A percentile compares a stretch with the other conserved stretches of the same genome.
phyloP scores from a whole-genome alignment of 2,888 invertebrate genomes.

The Hypomecis punctinalis region DNA sequence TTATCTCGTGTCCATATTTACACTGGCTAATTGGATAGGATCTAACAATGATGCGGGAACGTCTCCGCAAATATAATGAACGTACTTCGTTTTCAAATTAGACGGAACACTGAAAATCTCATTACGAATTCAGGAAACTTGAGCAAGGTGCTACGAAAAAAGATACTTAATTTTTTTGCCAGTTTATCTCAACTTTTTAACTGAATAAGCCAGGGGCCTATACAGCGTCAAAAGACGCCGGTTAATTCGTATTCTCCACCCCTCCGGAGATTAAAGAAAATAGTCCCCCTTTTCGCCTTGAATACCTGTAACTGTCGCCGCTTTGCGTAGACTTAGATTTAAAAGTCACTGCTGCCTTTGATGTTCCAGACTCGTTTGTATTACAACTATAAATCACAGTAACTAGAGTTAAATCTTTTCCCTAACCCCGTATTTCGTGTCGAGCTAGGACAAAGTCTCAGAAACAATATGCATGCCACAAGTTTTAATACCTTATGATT shows the following conservation, averaged over 20 bases:
- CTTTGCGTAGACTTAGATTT: slow-evolving; percentile 14
- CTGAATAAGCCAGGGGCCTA: slow-evolving; percentile 16
- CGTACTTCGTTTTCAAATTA: slow-evolving; percentile 12
- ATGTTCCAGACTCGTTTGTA: slow-evolving; percentile 11
- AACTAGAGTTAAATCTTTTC: not conserved
- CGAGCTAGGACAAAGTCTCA: slow-evolving; percentile 38
- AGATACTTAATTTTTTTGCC: slow-evolving; percentile 15
- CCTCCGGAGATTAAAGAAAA: slow-evolving; percentile 23
- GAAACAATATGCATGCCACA: slow-evolving; percentile 51
- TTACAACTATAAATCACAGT: slow-evolving; percentile 30
- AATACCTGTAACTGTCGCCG: slow-evolving; percentile 15
- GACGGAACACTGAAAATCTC: slow-evolving; percentile 12
- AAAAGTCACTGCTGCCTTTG: slow-evolving; percentile 15
- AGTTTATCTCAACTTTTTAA: slow-evolving; percentile 26
- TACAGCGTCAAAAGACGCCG: slow-evolving; percentile 16
- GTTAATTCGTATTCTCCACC: slow-evolving; percentile 24
- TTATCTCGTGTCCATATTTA: slow-evolving; percentile 48
- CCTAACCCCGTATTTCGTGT: slow-evolving; percentile 45
- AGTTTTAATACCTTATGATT: slow-evolving; percentile 61
- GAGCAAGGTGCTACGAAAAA: slow-evolving; percentile 11
- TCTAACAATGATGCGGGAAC: slow-evolving; percentile 27
- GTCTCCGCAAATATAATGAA: slow-evolving; percentile 16
- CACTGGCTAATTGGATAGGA: slow-evolving; percentile 42
- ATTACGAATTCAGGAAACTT: slow-evolving; percentile 17
- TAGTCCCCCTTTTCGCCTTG: not conserved